Evolutionary conservation across 2,888 invertebrate species (phyloP), one percentile per base, ranked within the genome.

Genomic region (Hipparchia semele): DNA sequence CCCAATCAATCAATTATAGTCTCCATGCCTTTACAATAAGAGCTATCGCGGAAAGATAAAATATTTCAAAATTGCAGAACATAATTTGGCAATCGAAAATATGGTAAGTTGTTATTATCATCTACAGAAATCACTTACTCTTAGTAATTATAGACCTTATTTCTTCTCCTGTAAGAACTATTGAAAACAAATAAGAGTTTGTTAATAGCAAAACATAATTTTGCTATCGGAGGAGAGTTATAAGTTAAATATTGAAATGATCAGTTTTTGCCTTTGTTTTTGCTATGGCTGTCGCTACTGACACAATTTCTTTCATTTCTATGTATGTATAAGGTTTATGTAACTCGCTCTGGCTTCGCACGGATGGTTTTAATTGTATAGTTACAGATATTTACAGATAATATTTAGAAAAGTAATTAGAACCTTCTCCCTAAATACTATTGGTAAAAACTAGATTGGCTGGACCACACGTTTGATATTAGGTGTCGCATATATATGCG

Each of bases 181-280:
- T 74, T 80, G 79, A 78, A 53, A n/a, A 12, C 12, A 61, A 10
- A 53, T 13, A 60, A 54, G 9, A 10, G 9, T 71, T 71, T 60
- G 39, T 62, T 66, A 54, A 65, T 12, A 58, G 72, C n/a, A 72
- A 71, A 73, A 72, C 72, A 72, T 65, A 53, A 53, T 10, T 65
- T 65, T 23, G 51, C 65, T 53, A 9, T 23, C 2, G 51, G 73
- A 53, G 6, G 64, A 74, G 70, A 74, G 70, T 69, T 72, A 23
- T 23, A 23, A 23, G 70, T 78, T 79, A 75, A 67, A 75, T 80
- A 81, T 79, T 80, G 78, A 80, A 82, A 81, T 80, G 77, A 81
- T 81, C 76, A 77, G 79, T 83, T 86, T 85, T 85, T 83, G 78
- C 81, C 76, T 81, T 75, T 77, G 79, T 83, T 86, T 85, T 85